Evolutionary conservation across 2,113 vertebrate genomes (phyloP).

Genomic region (Hepsetus odoe): DNA sequence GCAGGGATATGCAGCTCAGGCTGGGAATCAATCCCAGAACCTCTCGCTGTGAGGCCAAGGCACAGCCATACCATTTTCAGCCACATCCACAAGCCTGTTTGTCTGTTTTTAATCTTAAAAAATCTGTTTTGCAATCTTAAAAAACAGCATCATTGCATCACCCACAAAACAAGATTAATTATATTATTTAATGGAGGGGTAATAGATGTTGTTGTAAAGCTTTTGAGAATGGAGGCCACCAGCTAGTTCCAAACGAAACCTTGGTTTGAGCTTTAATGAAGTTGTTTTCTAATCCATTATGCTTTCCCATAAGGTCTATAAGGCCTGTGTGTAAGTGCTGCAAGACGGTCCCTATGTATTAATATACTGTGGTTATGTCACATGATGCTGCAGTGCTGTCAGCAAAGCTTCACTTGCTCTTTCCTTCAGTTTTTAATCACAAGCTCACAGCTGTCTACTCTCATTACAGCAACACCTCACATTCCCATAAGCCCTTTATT

Average conservation of each 20-base stretch:
- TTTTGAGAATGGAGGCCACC: not conserved
- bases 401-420: slow-evolving; percentile 3
- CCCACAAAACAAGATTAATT: no score
- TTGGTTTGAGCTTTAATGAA: not conserved
- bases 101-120: no score
- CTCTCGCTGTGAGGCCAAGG: no score
- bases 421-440: slow-evolving; percentile 17
- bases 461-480: slow-evolving; percentile 18
- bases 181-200: no score
- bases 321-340: not conserved
- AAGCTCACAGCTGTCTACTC: not conserved
- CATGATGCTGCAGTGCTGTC: not conserved
- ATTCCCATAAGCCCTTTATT: slow-evolving; percentile 6
- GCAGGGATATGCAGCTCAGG: no score
- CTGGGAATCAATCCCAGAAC: no score
- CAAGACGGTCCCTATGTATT: not conserved
- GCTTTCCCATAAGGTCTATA: not conserved
- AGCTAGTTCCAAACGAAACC: no score
- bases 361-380: not conserved
- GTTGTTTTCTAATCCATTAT: not conserved
- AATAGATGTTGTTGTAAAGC: not conserved
- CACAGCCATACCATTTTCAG: no score
- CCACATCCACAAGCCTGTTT: no score
- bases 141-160: no score
- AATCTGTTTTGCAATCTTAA: no score